Evolutionary conservation across 2,113 vertebrate genomes (phyloP).

Genomic region (Odobenus rosmarus): DNA sequence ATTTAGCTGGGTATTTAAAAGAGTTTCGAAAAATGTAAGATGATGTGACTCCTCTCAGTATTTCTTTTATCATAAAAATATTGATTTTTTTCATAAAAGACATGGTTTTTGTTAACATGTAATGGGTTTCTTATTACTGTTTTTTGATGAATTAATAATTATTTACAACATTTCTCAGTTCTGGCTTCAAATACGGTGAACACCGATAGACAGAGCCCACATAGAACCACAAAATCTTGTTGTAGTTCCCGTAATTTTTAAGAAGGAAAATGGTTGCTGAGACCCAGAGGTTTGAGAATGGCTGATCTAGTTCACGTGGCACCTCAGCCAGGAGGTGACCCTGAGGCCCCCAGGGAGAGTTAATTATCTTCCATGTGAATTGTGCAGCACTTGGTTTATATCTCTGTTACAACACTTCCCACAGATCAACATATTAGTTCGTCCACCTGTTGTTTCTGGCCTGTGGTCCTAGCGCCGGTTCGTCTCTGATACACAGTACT

Average conservation of each 20-base stretch:
- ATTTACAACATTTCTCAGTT: not conserved
- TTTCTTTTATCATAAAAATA: constrained; percentile 1
- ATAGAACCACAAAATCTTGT: not conserved
- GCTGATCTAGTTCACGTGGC: not conserved
- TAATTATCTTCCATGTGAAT: not conserved
- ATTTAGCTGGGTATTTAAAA: not conserved
- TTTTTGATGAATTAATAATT: not conserved
- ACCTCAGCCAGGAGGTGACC: not conserved
- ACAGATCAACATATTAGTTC: not conserved
- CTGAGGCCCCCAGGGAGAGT: not conserved
- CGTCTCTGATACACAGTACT: not conserved
- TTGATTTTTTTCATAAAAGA: not conserved
- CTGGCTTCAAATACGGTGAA: not conserved
- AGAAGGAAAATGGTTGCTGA: not conserved
- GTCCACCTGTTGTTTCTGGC: not conserved
- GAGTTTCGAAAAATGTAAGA: not conserved
- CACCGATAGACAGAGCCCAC: not conserved
- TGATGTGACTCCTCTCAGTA: not conserved
- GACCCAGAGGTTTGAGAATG: not conserved
- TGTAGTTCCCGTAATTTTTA: not conserved
- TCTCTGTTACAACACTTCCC: not conserved
- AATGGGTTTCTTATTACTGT: not conserved
- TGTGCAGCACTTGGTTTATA: not conserved
- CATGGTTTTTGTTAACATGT: not conserved
- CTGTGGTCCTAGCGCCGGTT: not conserved